These are phyloP conservation scores for Lysiphlebus fabarum DNA, from an alignment of 1,140 invertebrate species.

Conservation along the genomic window DNA sequence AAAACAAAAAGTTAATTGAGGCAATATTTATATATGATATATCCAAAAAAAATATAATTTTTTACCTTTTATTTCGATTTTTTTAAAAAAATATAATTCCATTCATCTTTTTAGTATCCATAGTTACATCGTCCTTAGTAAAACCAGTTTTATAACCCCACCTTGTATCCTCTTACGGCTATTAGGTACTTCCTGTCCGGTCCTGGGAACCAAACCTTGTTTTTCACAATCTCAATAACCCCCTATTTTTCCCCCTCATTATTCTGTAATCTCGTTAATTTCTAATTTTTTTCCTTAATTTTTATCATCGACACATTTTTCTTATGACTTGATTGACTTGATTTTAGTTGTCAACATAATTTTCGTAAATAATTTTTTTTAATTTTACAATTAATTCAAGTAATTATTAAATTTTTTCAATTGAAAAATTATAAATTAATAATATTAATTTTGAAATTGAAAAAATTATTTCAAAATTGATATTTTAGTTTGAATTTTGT, in stretches of 20 bases:
- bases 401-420: too few species aligned
- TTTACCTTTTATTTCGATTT: slow-evolving; percentile 16
- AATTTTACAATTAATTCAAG: too few species aligned
- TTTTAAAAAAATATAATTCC: slow-evolving; percentile 18
- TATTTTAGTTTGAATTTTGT: too few species aligned
- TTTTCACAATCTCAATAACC: slow-evolving; percentile 27
- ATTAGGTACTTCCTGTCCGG: slow-evolving; percentile 54
- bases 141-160: slow-evolving; percentile 29
- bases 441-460: too few species aligned
- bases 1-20: slow-evolving; percentile 39
- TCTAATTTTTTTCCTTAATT: slow-evolving; percentile 14
- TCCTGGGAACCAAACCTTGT: slow-evolving; percentile 44
- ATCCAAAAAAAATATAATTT: slow-evolving; percentile 14
- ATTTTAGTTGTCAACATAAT: too few species aligned
- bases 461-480: too few species aligned
- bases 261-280: background rate
- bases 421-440: too few species aligned
- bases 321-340: too few species aligned
- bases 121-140: slow-evolving; percentile 23
- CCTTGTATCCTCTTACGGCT: slow-evolving; percentile 50
- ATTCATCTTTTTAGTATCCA: slow-evolving; percentile 32
- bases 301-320: too few species aligned
- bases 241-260: slow-evolving; percentile 19
- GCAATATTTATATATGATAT: slow-evolving; percentile 10
- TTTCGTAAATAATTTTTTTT: too few species aligned